phyloP scores from a whole-genome alignment of 2,113 vertebrate genomes.

The Microtus montanus region DNA sequence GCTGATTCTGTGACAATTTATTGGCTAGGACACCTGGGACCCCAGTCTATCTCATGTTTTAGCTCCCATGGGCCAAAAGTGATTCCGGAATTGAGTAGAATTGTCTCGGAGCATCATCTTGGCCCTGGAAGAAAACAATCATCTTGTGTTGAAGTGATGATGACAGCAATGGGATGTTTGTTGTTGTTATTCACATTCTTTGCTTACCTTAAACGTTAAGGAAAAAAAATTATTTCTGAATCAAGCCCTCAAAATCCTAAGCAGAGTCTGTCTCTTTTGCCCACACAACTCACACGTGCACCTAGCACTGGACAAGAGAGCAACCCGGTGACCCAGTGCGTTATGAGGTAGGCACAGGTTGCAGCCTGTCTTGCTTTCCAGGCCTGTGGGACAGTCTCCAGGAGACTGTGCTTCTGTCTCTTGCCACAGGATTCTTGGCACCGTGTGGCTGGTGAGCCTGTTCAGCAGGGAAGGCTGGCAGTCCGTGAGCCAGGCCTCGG shows the following conservation, averaged over 20 bases:
- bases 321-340: neutral
- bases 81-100: conserved; percentile 20
- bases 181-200: conserved; percentile 30
- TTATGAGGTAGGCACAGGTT: neutral
- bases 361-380: conserved; percentile 24
- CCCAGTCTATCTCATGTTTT: neutral
- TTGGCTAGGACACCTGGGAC: conserved; percentile 27
- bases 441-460: conserved; percentile 52
- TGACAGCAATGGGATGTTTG: neutral
- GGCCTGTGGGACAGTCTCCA: conserved; percentile 61
- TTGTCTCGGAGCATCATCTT: neutral
- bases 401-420: conserved; percentile 26
- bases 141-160: neutral
- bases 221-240: conserved; percentile 1
- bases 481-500: neutral
- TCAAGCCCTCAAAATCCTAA: neutral
- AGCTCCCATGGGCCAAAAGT: neutral
- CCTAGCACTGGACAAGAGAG: neutral
- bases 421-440: conserved; percentile 12
- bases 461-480: conserved; percentile 52
- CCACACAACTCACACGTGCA: neutral
- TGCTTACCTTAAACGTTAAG: neutral
- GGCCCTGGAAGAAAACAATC: neutral
- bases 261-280: neutral
- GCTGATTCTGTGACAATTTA: neutral